Conservation (phyloP, 2,113 vertebrate species). For the Siniperca knerii region DNA sequence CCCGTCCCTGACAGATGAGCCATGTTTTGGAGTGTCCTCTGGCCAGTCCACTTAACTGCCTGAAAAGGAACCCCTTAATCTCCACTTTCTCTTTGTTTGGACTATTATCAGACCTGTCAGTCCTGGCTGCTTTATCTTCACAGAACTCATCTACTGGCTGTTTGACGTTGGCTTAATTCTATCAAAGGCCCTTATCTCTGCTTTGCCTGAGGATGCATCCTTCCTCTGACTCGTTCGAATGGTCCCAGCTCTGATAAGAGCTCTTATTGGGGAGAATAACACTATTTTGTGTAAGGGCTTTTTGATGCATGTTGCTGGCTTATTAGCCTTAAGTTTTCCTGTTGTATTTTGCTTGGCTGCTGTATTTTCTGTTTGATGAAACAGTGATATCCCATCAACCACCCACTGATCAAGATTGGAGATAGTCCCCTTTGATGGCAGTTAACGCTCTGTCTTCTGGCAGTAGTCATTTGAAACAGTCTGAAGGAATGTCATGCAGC, state of each 20-base stretch:
- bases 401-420: slow-evolving; percentile 39
- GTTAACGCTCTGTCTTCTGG: slow-evolving; percentile 54
- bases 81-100: slow-evolving; percentile 84
- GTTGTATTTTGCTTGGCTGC: slow-evolving; percentile 13
- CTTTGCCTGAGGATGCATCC: slow-evolving; percentile 72
- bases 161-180: slow-evolving; percentile 77
- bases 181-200: slow-evolving; percentile 79
- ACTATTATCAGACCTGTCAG: slow-evolving; percentile 79
- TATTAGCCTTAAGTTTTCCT: not conserved
- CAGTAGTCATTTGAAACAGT: slow-evolving; percentile 62
- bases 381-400: slow-evolving; percentile 35
- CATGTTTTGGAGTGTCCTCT: slow-evolving; percentile 76
- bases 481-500: slow-evolving; percentile 72
- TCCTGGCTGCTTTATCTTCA: slow-evolving; percentile 77
- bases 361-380: slow-evolving; percentile 28
- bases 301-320: slow-evolving; percentile 18
- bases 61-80: slow-evolving; percentile 82
- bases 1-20: slow-evolving; percentile 75
- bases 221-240: slow-evolving; percentile 55
- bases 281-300: slow-evolving; percentile 17
- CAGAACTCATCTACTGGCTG: slow-evolving; percentile 75
- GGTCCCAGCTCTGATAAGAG: slow-evolving; percentile 41
- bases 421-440: slow-evolving; percentile 66
- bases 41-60: slow-evolving; percentile 79
- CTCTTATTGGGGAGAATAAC: slow-evolving; percentile 39